These are phyloP conservation scores for Triplophysa siluroides DNA, from an alignment of 2,113 vertebrate species.

Conservation along the genomic window DNA sequence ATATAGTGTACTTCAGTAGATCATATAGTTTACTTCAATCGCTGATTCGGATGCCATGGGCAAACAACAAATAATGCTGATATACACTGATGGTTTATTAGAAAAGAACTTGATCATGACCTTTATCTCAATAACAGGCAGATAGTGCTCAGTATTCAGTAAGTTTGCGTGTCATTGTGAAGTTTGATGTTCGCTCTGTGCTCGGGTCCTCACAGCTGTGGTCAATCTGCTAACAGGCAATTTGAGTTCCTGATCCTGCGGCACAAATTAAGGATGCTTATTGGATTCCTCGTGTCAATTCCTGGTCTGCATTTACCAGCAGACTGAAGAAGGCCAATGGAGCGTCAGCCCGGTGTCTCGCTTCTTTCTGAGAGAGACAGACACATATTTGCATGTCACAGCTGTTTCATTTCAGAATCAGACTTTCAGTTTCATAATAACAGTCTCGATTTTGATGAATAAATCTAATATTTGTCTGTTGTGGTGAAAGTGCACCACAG, in stretches of 20 bases:
- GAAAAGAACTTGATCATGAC: too few relatives aligned
- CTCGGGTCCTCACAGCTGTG: slow-evolving; percentile 45
- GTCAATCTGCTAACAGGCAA: slow-evolving; percentile 63
- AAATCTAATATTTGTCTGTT: too few relatives aligned
- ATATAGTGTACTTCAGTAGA: too few relatives aligned
- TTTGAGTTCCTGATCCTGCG: slow-evolving; percentile 60
- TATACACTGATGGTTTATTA: too few relatives aligned
- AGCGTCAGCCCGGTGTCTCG: slow-evolving; percentile 19
- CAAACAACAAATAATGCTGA: too few relatives aligned
- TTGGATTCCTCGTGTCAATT: slow-evolving; percentile 60
- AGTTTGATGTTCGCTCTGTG: not conserved
- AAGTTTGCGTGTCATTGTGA: too few relatives aligned
- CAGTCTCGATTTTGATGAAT: not conserved
- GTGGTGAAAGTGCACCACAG: too few relatives aligned
- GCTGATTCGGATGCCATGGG: too few relatives aligned
- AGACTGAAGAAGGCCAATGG: slow-evolving; percentile 54
- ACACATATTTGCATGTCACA: not conserved
- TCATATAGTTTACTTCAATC: too few relatives aligned
- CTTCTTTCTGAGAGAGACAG: not conserved
- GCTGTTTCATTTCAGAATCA: not conserved
- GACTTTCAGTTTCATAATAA: not conserved
- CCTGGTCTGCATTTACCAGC: slow-evolving; percentile 51
- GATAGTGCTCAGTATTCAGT: too few relatives aligned
- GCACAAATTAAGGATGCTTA: slow-evolving; percentile 57
- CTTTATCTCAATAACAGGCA: too few relatives aligned